Evolutionary conservation across 1,140 invertebrate species (phyloP).

Genomic region (Vanessa tameamea): DNA sequence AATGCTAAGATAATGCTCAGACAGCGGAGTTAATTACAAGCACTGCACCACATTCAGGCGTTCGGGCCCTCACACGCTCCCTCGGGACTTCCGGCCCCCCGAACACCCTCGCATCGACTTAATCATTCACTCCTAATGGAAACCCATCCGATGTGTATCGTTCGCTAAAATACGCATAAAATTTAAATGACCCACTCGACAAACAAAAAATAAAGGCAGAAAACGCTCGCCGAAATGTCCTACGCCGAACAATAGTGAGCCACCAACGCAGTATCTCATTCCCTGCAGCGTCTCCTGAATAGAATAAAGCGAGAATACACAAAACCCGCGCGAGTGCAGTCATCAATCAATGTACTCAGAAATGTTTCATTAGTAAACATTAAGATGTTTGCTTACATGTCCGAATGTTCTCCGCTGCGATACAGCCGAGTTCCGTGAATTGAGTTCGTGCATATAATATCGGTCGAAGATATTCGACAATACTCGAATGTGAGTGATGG

Average conservation of each 20-base stretch:
- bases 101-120: conserved; percentile 54
- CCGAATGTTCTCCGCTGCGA: conserved; percentile 62
- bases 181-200: conserved; percentile 70
- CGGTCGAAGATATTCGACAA: conserved; percentile 50
- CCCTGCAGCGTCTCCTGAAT: conserved; percentile 69
- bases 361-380: conserved; percentile 80
- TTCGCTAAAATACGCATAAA: conserved; percentile 71
- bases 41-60: conserved; percentile 61
- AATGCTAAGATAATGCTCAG: conserved; percentile 71
- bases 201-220: conserved; percentile 47
- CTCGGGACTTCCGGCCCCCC: conserved; percentile 48
- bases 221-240: conserved; percentile 51
- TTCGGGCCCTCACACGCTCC: conserved; percentile 49
- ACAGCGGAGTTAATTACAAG: conserved; percentile 76
- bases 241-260: conserved; percentile 62
- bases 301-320: conserved; percentile 67
- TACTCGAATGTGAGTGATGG: conserved; percentile 51
- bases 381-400: conserved; percentile 80
- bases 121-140: conserved; percentile 76
- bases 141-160: conserved; percentile 60
- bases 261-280: conserved; percentile 66
- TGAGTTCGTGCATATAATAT: conserved; percentile 55
- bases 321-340: conserved; percentile 51
- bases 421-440: conserved; percentile 67
- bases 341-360: conserved; percentile 77